Evolutionary conservation across 1,140 invertebrate species (phyloP).

Genomic region (Tachypleus tridentatus): DNA sequence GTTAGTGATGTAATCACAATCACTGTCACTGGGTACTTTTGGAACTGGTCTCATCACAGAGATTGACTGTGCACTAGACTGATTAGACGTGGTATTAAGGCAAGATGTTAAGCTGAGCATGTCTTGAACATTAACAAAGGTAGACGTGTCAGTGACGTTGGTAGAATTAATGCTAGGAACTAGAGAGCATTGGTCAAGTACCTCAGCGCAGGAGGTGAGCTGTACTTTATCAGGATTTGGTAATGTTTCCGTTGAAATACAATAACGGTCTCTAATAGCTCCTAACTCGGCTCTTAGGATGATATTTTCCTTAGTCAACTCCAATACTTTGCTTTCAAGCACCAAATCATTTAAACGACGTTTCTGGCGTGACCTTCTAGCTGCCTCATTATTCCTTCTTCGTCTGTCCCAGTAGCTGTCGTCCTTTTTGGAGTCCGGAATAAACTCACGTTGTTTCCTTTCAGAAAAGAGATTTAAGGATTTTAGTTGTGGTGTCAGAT

Average conservation of each 20-base stretch:
- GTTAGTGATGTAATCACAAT: neutral
- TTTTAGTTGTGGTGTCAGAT: conserved; percentile 10
- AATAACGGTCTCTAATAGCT: conserved; percentile 77
- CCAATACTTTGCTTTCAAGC: conserved; percentile 79
- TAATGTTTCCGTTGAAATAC: neutral
- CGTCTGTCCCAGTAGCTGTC: conserved; percentile 94
- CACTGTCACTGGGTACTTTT: neutral
- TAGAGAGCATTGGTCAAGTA: neutral
- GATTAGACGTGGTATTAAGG: neutral
- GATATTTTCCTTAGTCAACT: conserved; percentile 87
- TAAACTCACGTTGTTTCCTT: conserved; percentile 87
- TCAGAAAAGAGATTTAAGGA: conserved; percentile 20
- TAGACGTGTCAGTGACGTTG: neutral
- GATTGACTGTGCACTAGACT: neutral
- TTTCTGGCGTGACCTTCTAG: conserved; percentile 86
- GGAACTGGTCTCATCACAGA: neutral
- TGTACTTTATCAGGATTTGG: neutral
- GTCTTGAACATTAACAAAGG: neutral
- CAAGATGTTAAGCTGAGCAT: neutral
- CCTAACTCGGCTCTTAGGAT: conserved; percentile 80
- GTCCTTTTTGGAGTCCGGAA: conserved; percentile 93
- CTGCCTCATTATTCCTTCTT: conserved; percentile 89
- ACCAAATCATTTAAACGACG: conserved; percentile 93
- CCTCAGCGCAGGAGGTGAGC: neutral
- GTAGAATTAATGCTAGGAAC: neutral